Percentiles rank a stretch among this genome's conserved stretches.
Evolutionary conservation across 2,113 vertebrate species (phyloP).

Genomic region (Marcusenius ussheri): DNA sequence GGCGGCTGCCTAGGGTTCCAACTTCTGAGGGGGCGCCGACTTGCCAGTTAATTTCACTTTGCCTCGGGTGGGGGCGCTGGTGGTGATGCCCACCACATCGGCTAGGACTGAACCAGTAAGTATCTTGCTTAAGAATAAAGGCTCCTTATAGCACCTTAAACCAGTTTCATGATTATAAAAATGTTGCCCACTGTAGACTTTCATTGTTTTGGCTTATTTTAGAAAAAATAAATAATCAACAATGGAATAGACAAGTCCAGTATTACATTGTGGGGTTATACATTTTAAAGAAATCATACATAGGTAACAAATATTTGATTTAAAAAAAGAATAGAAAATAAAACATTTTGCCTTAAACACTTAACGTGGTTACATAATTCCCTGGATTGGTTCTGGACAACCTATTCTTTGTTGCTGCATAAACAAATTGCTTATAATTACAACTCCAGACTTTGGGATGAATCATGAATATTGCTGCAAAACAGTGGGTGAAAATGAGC

Average conservation of each 20-base stretch:
- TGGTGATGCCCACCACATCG: neutral
- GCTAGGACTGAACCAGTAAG: neutral
- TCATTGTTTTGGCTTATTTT: neutral
- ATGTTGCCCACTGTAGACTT: neutral
- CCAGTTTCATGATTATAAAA: neutral
- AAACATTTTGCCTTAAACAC: neutral
- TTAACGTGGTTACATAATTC: neutral
- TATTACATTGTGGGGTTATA: neutral
- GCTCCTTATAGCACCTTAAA: neutral
- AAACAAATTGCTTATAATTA: conserved; percentile 8
- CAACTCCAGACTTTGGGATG: neutral
- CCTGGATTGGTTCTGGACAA: neutral
- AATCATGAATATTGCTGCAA: neutral
- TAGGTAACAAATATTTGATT: neutral
- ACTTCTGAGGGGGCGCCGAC: neutral
- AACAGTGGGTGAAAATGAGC: conserved; percentile 10
- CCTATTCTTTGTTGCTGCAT: neutral
- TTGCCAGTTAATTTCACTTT: neutral
- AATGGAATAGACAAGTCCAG: neutral
- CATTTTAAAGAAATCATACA: neutral
- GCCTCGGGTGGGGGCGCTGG: neutral
- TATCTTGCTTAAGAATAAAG: neutral
- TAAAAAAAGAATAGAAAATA: neutral
- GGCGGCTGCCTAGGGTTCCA: neutral
- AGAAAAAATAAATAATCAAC: neutral